Percentiles rank a stretch among this genome's conserved stretches.
Conservation (phyloP, 2,888 invertebrate genomes). For the Cetonia aurata region DNA sequence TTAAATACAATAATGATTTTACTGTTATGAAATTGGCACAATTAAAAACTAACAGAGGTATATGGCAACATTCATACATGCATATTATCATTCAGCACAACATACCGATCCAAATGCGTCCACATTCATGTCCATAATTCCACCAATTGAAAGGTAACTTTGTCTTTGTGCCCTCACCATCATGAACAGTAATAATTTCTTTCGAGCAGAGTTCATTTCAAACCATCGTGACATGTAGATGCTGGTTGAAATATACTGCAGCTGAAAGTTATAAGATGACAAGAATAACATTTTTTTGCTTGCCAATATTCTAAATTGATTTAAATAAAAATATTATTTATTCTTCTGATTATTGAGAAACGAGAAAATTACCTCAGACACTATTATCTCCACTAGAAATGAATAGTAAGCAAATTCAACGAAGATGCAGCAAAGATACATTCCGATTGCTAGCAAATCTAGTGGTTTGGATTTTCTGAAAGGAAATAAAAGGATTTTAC, state of each 20-base stretch:
- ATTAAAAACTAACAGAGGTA: too few species aligned
- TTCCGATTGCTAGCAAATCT: neutral
- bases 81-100: neutral
- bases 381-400: constrained; percentile 2
- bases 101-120: constrained; percentile 15
- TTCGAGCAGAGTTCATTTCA: constrained; percentile 18
- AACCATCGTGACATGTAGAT: constrained; percentile 31
- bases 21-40: too few species aligned
- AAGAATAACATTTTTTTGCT: too few species aligned
- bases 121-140: constrained; percentile 7
- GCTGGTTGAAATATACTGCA: neutral
- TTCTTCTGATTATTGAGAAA: too few species aligned
- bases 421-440: constrained; percentile 6
- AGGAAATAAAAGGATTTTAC: too few species aligned
- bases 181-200: constrained; percentile 23
- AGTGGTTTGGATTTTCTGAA: neutral
- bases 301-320: too few species aligned
- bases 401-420: constrained; percentile 5
- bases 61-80: too few species aligned
- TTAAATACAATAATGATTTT: too few species aligned
- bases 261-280: too few species aligned
- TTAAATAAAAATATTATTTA: too few species aligned
- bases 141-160: neutral
- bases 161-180: constrained; percentile 23
- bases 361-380: constrained; percentile 19